Conservation (phyloP, 2,888 invertebrate species). For the Notodonta dromedarius region DNA sequence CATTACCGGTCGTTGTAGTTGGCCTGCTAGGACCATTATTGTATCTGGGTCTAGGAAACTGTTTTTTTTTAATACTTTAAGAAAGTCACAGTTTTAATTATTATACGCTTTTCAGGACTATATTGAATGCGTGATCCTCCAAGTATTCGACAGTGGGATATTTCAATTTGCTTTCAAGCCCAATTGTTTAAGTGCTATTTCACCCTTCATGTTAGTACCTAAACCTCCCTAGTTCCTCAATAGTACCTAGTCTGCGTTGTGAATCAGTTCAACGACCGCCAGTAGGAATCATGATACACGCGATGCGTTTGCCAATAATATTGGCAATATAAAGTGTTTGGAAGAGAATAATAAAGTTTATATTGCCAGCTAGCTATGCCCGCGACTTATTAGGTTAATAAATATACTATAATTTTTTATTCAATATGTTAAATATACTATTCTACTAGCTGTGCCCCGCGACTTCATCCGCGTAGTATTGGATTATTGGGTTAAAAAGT, state of each 20-base stretch:
- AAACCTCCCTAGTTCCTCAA: neutral
- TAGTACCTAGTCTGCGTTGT: too few relatives aligned
- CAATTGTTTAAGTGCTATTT: neutral
- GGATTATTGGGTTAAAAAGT: too few relatives aligned
- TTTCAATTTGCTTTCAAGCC: conserved; percentile 1
- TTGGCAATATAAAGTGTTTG: neutral
- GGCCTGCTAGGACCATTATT: too few relatives aligned
- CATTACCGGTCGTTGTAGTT: too few relatives aligned
- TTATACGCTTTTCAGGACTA: neutral
- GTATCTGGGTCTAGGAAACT: too few relatives aligned
- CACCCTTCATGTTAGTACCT: neutral
- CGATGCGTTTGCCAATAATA: neutral
- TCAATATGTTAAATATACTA: too few relatives aligned
- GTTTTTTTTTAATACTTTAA: too few relatives aligned
- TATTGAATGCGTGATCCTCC: neutral
- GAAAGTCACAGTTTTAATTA: neutral
- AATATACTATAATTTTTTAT: too few relatives aligned
- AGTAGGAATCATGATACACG: neutral
- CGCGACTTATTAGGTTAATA: too few relatives aligned
- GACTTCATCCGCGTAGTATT: too few relatives aligned
- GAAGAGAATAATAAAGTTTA: neutral
- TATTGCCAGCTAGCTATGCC: too few relatives aligned
- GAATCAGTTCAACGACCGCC: neutral
- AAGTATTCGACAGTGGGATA: neutral
- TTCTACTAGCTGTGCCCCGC: too few relatives aligned